Base-by-base conservation (phyloP, 1,140 invertebrate species). In the Danaus plexippus region DNA sequence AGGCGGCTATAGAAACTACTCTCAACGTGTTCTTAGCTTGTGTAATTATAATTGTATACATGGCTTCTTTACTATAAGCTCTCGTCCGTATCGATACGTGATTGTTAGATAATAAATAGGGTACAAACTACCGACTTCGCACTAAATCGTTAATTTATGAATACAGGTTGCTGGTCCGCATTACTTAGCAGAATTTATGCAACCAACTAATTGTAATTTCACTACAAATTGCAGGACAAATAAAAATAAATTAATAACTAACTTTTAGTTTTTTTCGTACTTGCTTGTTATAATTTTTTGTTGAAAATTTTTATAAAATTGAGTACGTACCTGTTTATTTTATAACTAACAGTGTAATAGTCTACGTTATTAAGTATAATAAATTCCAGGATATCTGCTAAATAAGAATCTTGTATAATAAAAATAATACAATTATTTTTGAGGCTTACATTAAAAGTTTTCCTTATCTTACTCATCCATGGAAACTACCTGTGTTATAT, bases 111-210 rank as follows among this genome's bases (percentile, higher is more conserved):
- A 77, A 75, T 60, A 50, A 66, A 22, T 50, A 57, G 57, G 55
- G 54, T 61, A 49, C 42, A 43, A 47, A 47, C 57, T 6, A 66
- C 44, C 54, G 54, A 57, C 59, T 69, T 73, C 63, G 64, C 75
- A 70, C 64, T 63, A 69, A 65, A 70, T 71, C 60, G 66, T 65
- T 43, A 66, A 64, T 43, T 61, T 75, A 69, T 71, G 67, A 64
- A 44, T 41, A 59, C 18, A 53, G 41, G 47, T 59, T 59, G 54
- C 55, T 47, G 54, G 32, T 43, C 61, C 54, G 60, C 63, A 67
- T 65, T 63, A 70, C 70, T 80, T 80, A 77, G 71, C 73, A 54
- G 15, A 32, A 32, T 32, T 32, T 32, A 32, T 32, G 22, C 22
- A 32, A 32, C 22, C 22, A 32, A 32, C 22, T 32, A 32, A 32